Percentiles rank a stretch among this genome's conserved stretches.
Conservation (phyloP, 2,888 invertebrate species). For the Archips xylosteana region DNA sequence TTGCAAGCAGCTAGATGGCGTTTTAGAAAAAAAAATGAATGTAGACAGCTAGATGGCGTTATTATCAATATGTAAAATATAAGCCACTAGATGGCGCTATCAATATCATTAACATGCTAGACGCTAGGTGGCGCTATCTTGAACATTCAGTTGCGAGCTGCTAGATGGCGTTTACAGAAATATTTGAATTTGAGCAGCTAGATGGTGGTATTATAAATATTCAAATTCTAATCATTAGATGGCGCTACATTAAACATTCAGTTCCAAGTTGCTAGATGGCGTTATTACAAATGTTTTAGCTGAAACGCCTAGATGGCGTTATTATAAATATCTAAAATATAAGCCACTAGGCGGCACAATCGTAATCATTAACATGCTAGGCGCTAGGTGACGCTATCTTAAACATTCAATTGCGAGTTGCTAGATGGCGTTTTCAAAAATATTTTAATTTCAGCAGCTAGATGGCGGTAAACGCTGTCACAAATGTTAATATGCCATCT, state of each 20-base stretch:
- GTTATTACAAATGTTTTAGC: too few species aligned
- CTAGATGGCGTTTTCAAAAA: neutral
- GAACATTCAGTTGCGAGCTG: neutral
- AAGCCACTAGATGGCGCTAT: too few species aligned
- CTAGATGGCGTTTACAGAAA: neutral
- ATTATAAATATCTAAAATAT: neutral
- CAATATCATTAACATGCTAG: neutral
- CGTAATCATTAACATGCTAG: neutral
- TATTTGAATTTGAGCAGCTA: neutral
- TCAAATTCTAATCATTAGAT: neutral
- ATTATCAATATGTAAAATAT: too few species aligned
- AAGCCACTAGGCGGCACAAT: neutral
- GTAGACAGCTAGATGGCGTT: too few species aligned
- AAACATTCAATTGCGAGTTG: neutral
- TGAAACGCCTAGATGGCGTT: neutral
- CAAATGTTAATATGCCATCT: too few species aligned
- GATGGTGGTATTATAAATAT: neutral
- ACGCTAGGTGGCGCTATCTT: neutral
- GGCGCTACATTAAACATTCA: neutral
- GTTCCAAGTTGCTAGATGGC: neutral
- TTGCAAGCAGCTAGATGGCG: neutral
- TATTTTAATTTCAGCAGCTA: too few species aligned
- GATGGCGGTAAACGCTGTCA: too few species aligned
- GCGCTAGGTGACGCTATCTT: neutral
- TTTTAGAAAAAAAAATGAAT: too few species aligned